Conservation (phyloP, 2,113 vertebrate species). For the Eleginops maclovinus region DNA sequence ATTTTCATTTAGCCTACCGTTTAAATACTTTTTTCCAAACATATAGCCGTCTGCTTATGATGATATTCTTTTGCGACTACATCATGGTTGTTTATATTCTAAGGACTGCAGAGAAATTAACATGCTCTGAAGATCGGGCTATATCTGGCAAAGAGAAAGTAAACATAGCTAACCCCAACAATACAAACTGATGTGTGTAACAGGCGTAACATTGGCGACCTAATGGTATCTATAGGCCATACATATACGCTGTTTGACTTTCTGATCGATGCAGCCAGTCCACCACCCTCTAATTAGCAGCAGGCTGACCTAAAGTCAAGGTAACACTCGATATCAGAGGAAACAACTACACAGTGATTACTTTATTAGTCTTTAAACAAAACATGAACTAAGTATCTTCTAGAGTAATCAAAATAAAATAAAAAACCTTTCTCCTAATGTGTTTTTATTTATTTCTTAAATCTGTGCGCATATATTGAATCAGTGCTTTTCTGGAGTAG, state of each 20-base stretch:
- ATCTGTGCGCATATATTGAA: conserved; percentile 1
- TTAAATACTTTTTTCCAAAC: not conserved
- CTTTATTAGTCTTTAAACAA: not conserved
- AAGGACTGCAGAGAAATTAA: not conserved
- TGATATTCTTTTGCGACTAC: not conserved
- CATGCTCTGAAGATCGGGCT: not conserved
- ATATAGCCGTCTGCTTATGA: not conserved
- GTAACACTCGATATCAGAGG: not conserved
- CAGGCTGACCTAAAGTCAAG: not conserved
- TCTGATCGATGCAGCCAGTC: not conserved
- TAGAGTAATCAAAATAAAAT: not conserved
- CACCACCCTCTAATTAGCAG: not conserved
- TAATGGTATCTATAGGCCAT: not conserved
- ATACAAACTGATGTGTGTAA: not conserved
- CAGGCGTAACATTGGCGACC: not conserved
- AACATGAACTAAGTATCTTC: too few relatives aligned
- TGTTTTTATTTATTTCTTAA: not conserved
- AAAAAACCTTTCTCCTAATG: too few relatives aligned
- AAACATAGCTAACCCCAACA: not conserved
- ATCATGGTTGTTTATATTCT: conserved; percentile 1
- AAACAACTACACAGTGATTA: conserved; percentile 20
- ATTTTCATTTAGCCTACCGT: not conserved
- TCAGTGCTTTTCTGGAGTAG: not conserved
- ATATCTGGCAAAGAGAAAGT: not conserved
- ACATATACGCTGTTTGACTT: not conserved